Conservation (phyloP, 2,888 invertebrate species). For the Emmelina monodactyla region DNA sequence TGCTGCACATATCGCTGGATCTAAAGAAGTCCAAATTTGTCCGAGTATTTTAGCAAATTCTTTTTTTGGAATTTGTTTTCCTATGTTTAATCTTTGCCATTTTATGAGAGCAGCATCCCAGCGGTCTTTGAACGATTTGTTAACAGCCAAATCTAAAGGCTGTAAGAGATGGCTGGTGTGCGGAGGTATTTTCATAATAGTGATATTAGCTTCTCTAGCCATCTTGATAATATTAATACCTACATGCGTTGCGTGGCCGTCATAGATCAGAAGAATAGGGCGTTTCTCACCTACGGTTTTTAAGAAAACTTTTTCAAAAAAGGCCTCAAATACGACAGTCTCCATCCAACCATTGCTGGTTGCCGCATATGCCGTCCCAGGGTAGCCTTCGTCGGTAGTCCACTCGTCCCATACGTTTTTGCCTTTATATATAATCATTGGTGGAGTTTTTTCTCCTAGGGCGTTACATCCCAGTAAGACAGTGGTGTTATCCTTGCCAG, state of each 20-base stretch:
- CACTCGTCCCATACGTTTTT: slow-evolving; percentile 20
- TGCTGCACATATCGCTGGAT: neutral
- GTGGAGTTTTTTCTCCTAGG: slow-evolving; percentile 7
- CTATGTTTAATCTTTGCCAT: slow-evolving; percentile 10
- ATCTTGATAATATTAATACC: slow-evolving; percentile 7
- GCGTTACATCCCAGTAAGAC: slow-evolving; percentile 8
- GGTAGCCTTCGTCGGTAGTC: slow-evolving; percentile 4
- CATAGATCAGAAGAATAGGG: slow-evolving; percentile 7
- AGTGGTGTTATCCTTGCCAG: slow-evolving; percentile 9
- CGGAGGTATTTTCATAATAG: slow-evolving; percentile 10
- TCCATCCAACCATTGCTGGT: slow-evolving; percentile 8
- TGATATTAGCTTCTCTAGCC: slow-evolving; percentile 5
- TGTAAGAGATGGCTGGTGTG: slow-evolving; percentile 9
- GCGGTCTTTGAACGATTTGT: slow-evolving; percentile 7
- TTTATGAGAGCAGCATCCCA: slow-evolving; percentile 8
- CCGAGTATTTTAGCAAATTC: slow-evolving; percentile 17
- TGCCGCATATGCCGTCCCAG: slow-evolving; percentile 8
- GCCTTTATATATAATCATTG: slow-evolving; percentile 10
- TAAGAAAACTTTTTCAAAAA: slow-evolving; percentile 14
- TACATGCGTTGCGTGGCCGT: slow-evolving; percentile 11
- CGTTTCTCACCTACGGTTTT: slow-evolving; percentile 2
- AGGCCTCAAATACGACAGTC: slow-evolving; percentile 6
- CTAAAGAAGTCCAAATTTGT: slow-evolving; percentile 13
- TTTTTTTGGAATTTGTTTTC: slow-evolving; percentile 14
- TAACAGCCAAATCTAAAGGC: slow-evolving; percentile 7